phyloP scores from a whole-genome alignment of 1,140 invertebrate genomes.

The Periplaneta americana region DNA sequence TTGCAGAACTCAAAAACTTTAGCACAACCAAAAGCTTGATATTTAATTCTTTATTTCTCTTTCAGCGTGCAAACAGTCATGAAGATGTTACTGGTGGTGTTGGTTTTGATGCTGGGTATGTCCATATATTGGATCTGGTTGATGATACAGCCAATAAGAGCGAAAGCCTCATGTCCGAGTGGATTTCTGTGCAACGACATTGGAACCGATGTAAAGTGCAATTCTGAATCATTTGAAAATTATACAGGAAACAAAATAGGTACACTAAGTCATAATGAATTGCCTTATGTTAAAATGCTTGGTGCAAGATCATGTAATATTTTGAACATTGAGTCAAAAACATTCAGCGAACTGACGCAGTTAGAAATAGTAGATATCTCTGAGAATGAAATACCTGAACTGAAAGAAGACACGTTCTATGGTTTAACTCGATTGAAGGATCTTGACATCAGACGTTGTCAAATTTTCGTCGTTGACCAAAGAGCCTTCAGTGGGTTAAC shows the following conservation, averaged over 20 bases:
- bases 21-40: too few species aligned
- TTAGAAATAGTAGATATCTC: too few species aligned
- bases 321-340: too few species aligned
- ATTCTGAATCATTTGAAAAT: neutral
- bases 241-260: neutral
- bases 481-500: neutral
- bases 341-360: neutral
- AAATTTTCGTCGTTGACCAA: neutral
- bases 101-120: neutral
- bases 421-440: too few species aligned
- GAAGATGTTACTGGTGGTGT: too few species aligned
- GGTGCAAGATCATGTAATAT: too few species aligned
- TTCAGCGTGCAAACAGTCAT: too few species aligned
- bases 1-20: too few species aligned
- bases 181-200: neutral
- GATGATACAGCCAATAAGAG: neutral
- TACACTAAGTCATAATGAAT: neutral
- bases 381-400: too few species aligned
- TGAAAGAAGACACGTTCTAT: too few species aligned
- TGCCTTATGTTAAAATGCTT: neutral
- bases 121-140: neutral
- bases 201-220: neutral
- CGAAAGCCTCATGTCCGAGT: neutral
- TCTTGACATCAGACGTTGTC: neutral
- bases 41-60: too few species aligned